These are phyloP conservation scores for Peromyscus eremicus DNA, from an alignment of 2,797 vertebrate species.

Conservation along the genomic window DNA sequence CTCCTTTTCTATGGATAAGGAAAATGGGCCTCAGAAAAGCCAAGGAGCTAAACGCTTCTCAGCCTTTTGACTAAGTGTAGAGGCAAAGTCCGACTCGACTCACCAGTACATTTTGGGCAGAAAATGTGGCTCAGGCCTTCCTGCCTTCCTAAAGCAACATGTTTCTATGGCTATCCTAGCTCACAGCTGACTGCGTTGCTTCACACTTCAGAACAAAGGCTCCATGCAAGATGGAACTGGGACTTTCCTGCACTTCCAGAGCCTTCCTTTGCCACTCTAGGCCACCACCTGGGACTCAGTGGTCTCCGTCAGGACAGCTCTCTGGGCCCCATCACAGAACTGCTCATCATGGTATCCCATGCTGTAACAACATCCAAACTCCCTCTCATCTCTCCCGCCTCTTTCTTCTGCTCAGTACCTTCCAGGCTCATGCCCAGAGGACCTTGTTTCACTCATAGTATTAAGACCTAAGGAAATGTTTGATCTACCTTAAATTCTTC, in stretches of 20 bases:
- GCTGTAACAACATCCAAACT: too few species aligned
- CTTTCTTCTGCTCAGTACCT: background rate
- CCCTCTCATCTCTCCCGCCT: background rate
- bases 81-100: background rate
- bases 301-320: constrained; percentile 2
- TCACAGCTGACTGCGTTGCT: background rate
- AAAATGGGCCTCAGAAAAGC: background rate
- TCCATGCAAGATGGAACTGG: background rate
- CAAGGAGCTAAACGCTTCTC: background rate
- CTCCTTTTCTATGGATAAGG: background rate
- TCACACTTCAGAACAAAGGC: background rate
- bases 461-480: constrained; percentile 44
- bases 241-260: background rate
- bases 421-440: background rate
- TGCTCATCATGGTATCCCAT: background rate
- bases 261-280: background rate
- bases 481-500: constrained; percentile 47
- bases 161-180: background rate
- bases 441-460: constrained; percentile 13
- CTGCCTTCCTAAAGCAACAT: background rate
- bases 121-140: background rate
- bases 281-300: background rate
- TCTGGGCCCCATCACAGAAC: background rate
- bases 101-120: background rate
- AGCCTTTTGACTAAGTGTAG: background rate